Conservation (phyloP, 92 coral and sea anemone genomes). For the Epizoanthus stellaris region DNA sequence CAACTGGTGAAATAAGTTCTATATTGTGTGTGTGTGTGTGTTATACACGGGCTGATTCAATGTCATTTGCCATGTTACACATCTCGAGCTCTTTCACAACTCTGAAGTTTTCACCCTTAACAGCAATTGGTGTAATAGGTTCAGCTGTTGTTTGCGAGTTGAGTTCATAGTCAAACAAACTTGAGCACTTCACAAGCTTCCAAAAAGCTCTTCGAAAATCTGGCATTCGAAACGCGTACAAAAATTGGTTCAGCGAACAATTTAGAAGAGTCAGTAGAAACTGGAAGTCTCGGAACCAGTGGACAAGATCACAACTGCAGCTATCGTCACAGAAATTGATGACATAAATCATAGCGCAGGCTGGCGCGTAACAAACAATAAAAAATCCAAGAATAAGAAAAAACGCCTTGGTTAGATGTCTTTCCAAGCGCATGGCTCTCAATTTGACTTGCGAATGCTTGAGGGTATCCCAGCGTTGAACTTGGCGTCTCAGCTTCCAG, state of each 20-base stretch:
- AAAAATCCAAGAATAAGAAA: constrained; percentile 72
- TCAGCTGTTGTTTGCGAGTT: constrained; percentile 17
- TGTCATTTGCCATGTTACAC: not conserved
- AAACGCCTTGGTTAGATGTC: constrained; percentile 62
- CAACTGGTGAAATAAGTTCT: constrained; percentile 7
- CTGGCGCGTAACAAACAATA: constrained; percentile 67
- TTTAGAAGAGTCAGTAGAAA: constrained; percentile 77
- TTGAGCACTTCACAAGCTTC: constrained; percentile 35
- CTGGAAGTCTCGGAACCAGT: constrained; percentile 80
- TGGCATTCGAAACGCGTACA: constrained; percentile 83
- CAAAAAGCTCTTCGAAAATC: constrained; percentile 67
- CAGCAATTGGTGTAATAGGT: constrained; percentile 8
- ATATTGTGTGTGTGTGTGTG: not conserved
- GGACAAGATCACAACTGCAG: constrained; percentile 67
- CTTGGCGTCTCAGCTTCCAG: constrained; percentile 68
- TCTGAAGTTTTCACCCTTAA: not conserved
- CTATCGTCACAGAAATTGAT: constrained; percentile 61
- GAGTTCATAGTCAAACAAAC: constrained; percentile 13
- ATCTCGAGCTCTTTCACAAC: constrained; percentile 15
- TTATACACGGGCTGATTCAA: not conserved
- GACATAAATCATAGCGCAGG: constrained; percentile 74
- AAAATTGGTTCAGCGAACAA: constrained; percentile 79
- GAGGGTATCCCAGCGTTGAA: constrained; percentile 71
- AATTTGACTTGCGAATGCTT: constrained; percentile 55
- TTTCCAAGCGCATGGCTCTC: constrained; percentile 67